Base-by-base conservation (phyloP, 2,797 vertebrate genomes). In the Sphenodon punctatus region DNA sequence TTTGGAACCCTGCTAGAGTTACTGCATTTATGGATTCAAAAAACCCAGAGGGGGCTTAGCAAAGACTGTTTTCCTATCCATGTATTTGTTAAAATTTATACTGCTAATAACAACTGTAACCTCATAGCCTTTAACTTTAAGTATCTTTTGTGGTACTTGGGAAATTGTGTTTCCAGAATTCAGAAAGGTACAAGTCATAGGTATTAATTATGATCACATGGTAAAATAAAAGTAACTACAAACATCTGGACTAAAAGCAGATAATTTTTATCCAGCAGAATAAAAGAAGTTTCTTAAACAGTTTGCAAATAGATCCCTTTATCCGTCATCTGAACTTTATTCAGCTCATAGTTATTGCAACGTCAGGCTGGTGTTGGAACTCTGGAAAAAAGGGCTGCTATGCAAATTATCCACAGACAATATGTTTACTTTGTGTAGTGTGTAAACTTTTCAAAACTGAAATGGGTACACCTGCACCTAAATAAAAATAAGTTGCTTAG, bases 401-500 rank as follows among this genome's bases (percentile, higher is more conserved):
- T 32, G 6, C 49, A 34, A 2, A 4, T 75, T 75, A 16, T 39
- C 11, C 27, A 75, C 51, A 34, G 27, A 60, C n/a, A 42, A 7
- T 1, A 10, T 10, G 1, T 8, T 20, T 43, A 8, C 32, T 45
- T 34, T 41, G 32, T 3, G 61, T 45, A 45, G 13, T 0, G 0
- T 8, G 5, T 3, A 36, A 59, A 55, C 25, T 4, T 30, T 55
- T 42, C 32, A 49, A 73, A 59, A 60, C 10, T 7, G 45, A 46
- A 67, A 68, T 46, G 43, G 2, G 11, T 3, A 8, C 6, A 17
- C 32, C 58, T 74, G 32, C 39, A 55, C 6, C 17, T 43, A 9
- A 64, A 30, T 12, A n/a, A 43, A 22, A 10, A 12, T 45, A 22
- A 43, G 16, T 9, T n/a, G n/a, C 14, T 63, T n/a, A n/a, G 60